phyloP scores from a whole-genome alignment of 2,113 vertebrate genomes.

The Silurus asotus region DNA sequence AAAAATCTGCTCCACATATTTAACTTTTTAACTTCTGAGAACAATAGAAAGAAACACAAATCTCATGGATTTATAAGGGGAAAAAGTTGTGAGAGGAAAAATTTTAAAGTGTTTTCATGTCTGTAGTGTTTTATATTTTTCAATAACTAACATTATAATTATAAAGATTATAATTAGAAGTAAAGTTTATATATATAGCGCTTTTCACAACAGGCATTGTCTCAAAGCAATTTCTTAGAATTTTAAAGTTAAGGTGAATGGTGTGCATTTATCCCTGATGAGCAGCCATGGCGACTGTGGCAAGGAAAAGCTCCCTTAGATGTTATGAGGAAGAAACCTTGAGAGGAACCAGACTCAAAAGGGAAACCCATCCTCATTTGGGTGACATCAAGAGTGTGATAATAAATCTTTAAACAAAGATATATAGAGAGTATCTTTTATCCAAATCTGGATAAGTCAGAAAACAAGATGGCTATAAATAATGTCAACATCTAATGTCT shows the following conservation, averaged over 20 bases:
- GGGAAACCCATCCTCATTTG: too few species aligned
- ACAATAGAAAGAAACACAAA: constrained; percentile 8
- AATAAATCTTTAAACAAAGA: too few species aligned
- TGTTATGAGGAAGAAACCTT: too few species aligned
- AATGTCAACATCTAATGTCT: neutral
- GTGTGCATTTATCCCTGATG: too few species aligned
- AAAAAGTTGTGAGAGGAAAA: neutral
- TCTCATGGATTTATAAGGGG: neutral
- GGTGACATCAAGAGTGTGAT: too few species aligned
- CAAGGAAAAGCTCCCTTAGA: too few species aligned
- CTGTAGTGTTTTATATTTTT: neutral
- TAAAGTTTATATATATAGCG: too few species aligned
- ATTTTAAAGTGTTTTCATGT: neutral
- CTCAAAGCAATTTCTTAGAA: too few species aligned
- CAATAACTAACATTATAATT: neutral
- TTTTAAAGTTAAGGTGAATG: too few species aligned
- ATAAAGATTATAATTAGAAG: neutral
- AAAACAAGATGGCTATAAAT: neutral
- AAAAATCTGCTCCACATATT: constrained; percentile 35
- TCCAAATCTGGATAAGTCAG: neutral
- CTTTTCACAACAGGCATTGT: too few species aligned
- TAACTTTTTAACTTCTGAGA: constrained; percentile 43
- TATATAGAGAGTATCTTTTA: neutral
- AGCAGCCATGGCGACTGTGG: too few species aligned
- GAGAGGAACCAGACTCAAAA: too few species aligned